Evolutionary conservation across 1,140 invertebrate genomes (phyloP).

Genomic region (Liolophura sinensis): DNA sequence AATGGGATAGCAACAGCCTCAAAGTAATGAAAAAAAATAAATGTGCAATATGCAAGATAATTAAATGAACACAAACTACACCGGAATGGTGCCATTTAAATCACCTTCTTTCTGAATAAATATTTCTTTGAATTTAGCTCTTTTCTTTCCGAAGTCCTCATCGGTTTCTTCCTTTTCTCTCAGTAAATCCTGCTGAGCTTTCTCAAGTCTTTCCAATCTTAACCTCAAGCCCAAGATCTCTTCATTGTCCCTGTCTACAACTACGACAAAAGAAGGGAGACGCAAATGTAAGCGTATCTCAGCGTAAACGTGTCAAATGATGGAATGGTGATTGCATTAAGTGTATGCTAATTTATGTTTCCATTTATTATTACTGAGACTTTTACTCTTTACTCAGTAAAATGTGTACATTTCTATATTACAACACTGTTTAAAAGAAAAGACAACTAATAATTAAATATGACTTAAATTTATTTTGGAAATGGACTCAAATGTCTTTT

Average conservation of each 20-base stretch:
- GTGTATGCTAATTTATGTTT: no score
- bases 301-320: no score
- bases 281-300: constrained; percentile 4
- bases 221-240: constrained; percentile 20
- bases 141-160: constrained; percentile 84
- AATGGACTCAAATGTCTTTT: no score
- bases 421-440: no score
- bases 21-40: background rate
- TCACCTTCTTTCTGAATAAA: constrained; percentile 90
- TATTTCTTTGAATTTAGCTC: constrained; percentile 88
- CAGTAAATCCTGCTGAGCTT: constrained; percentile 21
- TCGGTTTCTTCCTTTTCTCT: constrained; percentile 63
- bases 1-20: constrained; percentile 1
- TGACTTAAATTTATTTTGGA: no score
- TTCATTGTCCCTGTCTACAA: constrained; percentile 12
- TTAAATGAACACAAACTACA: background rate
- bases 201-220: constrained; percentile 22
- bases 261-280: background rate
- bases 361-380: no score
- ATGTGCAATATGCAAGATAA: background rate
- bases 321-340: no score
- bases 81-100: background rate
- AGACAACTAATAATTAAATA: no score
- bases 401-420: no score
- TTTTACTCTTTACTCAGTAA: no score